Evolutionary conservation across 2,888 invertebrate species (phyloP).

Genomic region (Steinernema carpocapsae): DNA sequence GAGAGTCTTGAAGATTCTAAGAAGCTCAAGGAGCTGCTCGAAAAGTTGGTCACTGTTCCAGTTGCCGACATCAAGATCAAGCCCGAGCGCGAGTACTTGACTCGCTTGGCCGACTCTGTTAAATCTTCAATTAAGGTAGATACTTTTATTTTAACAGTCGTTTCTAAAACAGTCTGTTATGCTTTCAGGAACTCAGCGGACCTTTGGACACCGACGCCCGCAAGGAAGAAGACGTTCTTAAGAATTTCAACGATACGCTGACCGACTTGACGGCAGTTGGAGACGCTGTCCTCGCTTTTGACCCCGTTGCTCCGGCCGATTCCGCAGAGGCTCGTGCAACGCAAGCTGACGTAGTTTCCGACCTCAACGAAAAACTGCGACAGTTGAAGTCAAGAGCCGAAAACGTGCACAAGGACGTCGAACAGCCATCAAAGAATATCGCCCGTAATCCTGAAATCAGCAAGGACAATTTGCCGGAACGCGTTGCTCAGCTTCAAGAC

Average conservation of each 20-base stretch:
- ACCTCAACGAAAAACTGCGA: constrained; percentile 11
- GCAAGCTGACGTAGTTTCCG: neutral
- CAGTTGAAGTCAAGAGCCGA: constrained; percentile 35
- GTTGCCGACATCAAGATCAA: constrained; percentile 40
- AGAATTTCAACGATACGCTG: constrained; percentile 34
- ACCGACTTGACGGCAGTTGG: neutral
- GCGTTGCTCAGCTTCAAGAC: constrained; percentile 39
- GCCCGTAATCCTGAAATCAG: constrained; percentile 42
- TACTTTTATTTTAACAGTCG: neutral
- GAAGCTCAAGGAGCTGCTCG: constrained; percentile 34
- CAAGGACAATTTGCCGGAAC: constrained; percentile 38
- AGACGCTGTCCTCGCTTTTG: neutral
- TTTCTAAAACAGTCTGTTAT: too few relatives aligned
- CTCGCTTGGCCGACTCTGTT: neutral
- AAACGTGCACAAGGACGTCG: constrained; percentile 40
- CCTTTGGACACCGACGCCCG: constrained; percentile 38
- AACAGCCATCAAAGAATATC: constrained; percentile 42
- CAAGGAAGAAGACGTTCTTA: constrained; percentile 31
- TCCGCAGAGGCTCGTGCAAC: neutral
- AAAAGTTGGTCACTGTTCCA: constrained; percentile 42
- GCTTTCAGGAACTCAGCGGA: constrained; percentile 3
- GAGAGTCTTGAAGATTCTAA: constrained; percentile 39
- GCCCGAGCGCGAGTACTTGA: constrained; percentile 37
- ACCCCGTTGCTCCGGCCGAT: neutral
- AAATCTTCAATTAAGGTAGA: neutral